phyloP scores from a whole-genome alignment of 1,140 invertebrate genomes.

The Stratiolaelaps scimitus region DNA sequence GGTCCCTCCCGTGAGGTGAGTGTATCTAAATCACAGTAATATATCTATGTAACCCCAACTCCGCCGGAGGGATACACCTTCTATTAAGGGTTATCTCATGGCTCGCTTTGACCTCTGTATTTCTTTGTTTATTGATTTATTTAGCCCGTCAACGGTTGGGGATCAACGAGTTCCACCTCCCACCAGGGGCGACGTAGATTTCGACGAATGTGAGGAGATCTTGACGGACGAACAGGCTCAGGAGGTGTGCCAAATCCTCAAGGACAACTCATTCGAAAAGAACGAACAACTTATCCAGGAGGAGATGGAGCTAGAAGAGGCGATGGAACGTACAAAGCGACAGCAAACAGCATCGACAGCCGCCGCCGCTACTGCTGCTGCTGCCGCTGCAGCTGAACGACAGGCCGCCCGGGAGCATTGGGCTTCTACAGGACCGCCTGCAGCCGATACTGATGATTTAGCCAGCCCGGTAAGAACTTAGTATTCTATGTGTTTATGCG shows the following conservation, averaged over 20 bases:
- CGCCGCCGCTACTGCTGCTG: no score
- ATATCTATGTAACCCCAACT: no score
- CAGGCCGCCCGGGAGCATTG: background rate
- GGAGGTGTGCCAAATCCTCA: constrained; percentile 22
- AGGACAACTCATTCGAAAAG: constrained; percentile 27
- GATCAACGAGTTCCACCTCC: background rate
- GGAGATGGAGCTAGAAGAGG: constrained; percentile 7
- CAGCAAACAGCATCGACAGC: no score
- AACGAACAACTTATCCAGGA: constrained; percentile 26
- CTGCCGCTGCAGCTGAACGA: background rate
- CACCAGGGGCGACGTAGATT: background rate
- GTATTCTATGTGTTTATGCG: no score
- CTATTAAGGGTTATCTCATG: no score
- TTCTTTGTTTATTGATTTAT: no score
- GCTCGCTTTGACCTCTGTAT: no score
- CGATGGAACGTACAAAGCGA: background rate
- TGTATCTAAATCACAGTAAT: no score
- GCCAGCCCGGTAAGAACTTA: constrained; percentile 8
- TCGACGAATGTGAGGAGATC: constrained; percentile 21
- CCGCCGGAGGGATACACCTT: no score
- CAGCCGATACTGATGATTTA: constrained; percentile 15
- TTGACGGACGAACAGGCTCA: constrained; percentile 22
- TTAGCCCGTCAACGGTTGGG: background rate
- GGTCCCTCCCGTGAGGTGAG: no score
- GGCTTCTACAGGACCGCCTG: background rate